Conservation (phyloP, 1,140 invertebrate species). For the Eumeta japonica region DNA sequence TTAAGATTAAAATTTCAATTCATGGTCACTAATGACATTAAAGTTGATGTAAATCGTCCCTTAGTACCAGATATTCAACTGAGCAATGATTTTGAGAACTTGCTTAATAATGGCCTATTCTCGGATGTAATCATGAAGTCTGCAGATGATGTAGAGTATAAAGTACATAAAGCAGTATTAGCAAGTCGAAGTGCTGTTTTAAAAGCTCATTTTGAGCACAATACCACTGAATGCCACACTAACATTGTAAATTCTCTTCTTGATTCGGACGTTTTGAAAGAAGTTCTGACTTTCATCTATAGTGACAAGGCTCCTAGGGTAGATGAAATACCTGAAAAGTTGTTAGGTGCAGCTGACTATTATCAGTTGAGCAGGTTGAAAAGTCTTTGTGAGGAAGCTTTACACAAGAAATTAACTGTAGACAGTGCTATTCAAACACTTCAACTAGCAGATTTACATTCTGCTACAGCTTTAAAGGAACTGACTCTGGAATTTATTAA, state of each 20-base stretch:
- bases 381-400: conserved; percentile 40
- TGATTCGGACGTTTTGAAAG: conserved; percentile 63
- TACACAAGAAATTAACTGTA: conserved; percentile 45
- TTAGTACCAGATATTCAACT: conserved; percentile 32
- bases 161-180: conserved; percentile 44
- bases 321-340: conserved; percentile 39
- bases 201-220: conserved; percentile 70
- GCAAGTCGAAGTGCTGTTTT: conserved; percentile 63
- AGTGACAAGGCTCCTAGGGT: conserved; percentile 65
- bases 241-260: conserved; percentile 60
- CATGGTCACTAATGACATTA: conserved; percentile 40
- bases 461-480: conserved; percentile 34
- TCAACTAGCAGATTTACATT: conserved; percentile 42
- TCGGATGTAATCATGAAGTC: conserved; percentile 48
- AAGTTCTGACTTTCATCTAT: conserved; percentile 69
- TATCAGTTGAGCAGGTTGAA: conserved; percentile 46
- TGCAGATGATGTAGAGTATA: conserved; percentile 33
- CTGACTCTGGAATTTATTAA: conserved; percentile 46
- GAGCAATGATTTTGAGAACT: conserved; percentile 41
- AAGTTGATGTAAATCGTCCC: conserved; percentile 22
- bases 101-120: conserved; percentile 37
- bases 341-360: conserved; percentile 51
- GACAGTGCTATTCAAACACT: conserved; percentile 47
- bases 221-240: conserved; percentile 64
- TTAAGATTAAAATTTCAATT: conserved; percentile 44